Conservation (phyloP, 2,113 vertebrate genomes). For the Zeus faber region DNA sequence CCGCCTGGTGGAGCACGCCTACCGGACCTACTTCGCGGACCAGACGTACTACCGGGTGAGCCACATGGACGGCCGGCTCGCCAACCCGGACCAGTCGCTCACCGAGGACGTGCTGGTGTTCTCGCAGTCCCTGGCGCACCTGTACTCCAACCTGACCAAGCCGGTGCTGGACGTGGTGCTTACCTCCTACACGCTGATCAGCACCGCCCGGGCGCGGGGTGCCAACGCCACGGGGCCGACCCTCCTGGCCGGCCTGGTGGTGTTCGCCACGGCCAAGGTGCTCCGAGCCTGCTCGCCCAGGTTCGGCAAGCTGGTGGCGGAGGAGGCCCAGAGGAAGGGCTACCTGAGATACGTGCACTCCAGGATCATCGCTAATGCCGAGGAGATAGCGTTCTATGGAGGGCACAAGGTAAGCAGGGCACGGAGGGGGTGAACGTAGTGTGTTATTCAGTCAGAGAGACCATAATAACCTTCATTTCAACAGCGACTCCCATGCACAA, state of each 20-base stretch:
- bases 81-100: constrained; percentile 96
- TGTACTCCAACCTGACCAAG: constrained; percentile 98
- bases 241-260: constrained; percentile 88
- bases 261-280: constrained; percentile 90
- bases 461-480: too few species aligned
- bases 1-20: constrained; percentile 89
- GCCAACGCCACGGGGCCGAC: constrained; percentile 91
- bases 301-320: constrained; percentile 94
- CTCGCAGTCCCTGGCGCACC: constrained; percentile 92
- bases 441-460: too few species aligned
- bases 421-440: too few species aligned
- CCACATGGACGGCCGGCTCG: constrained; percentile 93
- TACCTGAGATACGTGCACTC: constrained; percentile 95
- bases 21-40: constrained; percentile 89
- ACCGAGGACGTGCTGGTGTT: constrained; percentile 98
- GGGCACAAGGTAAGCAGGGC: constrained; percentile 91
- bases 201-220: constrained; percentile 84
- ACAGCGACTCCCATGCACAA: too few species aligned
- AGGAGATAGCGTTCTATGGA: constrained; percentile 97
- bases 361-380: constrained; percentile 94
- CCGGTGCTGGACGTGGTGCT: constrained; percentile 94
- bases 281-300: constrained; percentile 91
- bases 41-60: constrained; percentile 95
- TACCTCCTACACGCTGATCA: constrained; percentile 95
- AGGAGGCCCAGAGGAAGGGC: constrained; percentile 94